Evolutionary conservation across 2,797 vertebrate species (phyloP), one percentile per base, ranked within the genome.

Genomic region (Petrocephalus sullivani): DNA sequence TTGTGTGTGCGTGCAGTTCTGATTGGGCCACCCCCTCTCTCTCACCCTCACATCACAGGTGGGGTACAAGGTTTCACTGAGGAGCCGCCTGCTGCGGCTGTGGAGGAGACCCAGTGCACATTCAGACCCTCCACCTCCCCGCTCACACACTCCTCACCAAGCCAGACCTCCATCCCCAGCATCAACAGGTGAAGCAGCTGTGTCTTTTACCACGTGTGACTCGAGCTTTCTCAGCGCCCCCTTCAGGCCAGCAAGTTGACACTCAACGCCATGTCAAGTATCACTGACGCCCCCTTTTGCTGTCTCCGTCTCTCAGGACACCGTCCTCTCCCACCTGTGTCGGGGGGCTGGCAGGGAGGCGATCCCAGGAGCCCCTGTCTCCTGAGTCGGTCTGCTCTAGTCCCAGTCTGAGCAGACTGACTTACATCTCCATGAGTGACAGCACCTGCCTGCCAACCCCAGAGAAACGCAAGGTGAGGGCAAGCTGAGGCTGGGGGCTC

Each of bases 81-180:
- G 93, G 95, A 53, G 90, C 21, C 14, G 54, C 84, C 88, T 89
- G 89, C 90, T 54, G 54, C 64, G 12, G 89, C 23, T 64, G 89
- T 91, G 33, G 97, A 97, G 84, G 94, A 96, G 71, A 96, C 94
- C 0, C 96, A 95, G 10, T 96, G 90, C 53, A 96, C 94, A 92
- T 98, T 99, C 93, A 96, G 97, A 92, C 98, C 97, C 4, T 98
- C 97, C 87, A 97, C 97, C 33, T 97, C 96, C 87, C 98, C 98
- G 3, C 94, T 99, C 37, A 99, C 96, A 86, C 98, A 99, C 92
- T 99, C 98, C 58, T 99, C 98, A 90, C 98, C 98, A 61, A 98
- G 98, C 92, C 97, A 99, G 83, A 92, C 93, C 58, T 97, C 97
- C 37, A 91, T 94, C 92, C 94, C 95, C 87, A 93, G 91, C 3